Evolutionary conservation across 2,113 vertebrate species (phyloP).

Genomic region (Nothocercus julius): DNA sequence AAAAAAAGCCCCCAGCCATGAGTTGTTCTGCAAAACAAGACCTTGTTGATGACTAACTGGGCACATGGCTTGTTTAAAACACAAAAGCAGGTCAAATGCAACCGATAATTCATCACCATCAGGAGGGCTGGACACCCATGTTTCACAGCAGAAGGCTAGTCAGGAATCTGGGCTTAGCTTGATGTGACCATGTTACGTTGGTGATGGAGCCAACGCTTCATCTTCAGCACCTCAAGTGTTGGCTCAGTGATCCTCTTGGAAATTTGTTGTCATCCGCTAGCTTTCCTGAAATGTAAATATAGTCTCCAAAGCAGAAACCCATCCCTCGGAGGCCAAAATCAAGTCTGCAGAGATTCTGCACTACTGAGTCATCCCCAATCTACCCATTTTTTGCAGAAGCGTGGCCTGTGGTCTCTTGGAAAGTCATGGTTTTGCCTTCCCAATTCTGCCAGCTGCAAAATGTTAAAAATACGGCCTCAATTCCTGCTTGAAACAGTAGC

Average conservation of each 20-base stretch:
- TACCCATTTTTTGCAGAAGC: neutral
- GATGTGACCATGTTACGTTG: fast-evolving
- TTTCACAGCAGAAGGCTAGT: neutral
- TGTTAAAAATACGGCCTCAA: neutral
- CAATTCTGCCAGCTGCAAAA: neutral
- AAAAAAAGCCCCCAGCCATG: neutral
- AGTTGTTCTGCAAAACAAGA: neutral
- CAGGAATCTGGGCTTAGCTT: neutral
- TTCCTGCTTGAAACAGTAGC: neutral
- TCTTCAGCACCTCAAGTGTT: neutral
- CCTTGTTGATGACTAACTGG: neutral
- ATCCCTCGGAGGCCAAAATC: neutral
- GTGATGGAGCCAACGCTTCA: neutral
- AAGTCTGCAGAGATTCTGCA: neutral
- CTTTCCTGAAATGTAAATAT: neutral
- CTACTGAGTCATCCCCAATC: neutral
- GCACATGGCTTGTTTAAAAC: neutral
- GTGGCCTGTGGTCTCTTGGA: neutral
- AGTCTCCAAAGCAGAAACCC: neutral
- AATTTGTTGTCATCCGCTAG: neutral
- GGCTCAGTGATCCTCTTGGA: neutral
- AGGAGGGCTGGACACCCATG: fast-evolving
- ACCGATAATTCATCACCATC: neutral
- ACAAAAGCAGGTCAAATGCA: neutral
- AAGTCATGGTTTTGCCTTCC: neutral